A percentile compares a stretch with the other conserved stretches of the same genome.
These are phyloP conservation scores for Panagrolaimus sp. DNA, from an alignment of 1,140 invertebrate species.

Conservation along the genomic window DNA sequence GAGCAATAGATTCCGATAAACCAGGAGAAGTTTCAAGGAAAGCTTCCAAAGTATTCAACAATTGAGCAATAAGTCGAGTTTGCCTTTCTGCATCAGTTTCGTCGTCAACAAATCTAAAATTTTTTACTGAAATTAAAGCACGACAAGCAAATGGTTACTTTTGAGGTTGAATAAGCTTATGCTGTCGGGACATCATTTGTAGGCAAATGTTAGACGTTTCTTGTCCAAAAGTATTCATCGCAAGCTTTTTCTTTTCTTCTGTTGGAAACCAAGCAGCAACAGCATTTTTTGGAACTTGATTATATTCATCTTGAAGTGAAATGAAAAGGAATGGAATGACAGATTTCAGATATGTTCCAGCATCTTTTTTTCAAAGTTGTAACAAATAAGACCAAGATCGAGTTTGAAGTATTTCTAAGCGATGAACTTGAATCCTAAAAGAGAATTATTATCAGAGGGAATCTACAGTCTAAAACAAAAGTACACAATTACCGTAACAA, in stretches of 20 bases:
- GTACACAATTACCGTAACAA: too few species aligned
- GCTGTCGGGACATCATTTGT: constrained; percentile 21
- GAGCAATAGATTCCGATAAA: background rate
- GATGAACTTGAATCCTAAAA: constrained; percentile 16
- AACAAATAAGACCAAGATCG: constrained; percentile 8
- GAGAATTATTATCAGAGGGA: background rate
- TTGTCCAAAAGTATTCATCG: constrained; percentile 25
- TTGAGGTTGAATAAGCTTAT: constrained; percentile 33
- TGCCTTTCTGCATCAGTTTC: constrained; percentile 32
- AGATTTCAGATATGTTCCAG: background rate
- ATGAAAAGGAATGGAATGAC: constrained; percentile 28
- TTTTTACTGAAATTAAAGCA: too few species aligned
- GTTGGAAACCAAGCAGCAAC: constrained; percentile 12
- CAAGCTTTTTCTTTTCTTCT: too few species aligned
- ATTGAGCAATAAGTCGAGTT: constrained; percentile 24
- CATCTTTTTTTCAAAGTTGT: constrained; percentile 15
- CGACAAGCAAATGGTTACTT: constrained; percentile 23
- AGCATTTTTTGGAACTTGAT: constrained; percentile 18
- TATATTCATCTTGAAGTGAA: constrained; percentile 21
- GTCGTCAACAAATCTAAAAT: constrained; percentile 30
- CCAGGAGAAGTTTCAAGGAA: constrained; percentile 9
- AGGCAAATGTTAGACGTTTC: constrained; percentile 22
- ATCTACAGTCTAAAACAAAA: background rate
- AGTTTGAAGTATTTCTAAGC: constrained; percentile 11
- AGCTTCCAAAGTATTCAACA: constrained; percentile 6